phyloP scores from a whole-genome alignment of 2,113 vertebrate genomes.

The Orthonyx spaldingii region DNA sequence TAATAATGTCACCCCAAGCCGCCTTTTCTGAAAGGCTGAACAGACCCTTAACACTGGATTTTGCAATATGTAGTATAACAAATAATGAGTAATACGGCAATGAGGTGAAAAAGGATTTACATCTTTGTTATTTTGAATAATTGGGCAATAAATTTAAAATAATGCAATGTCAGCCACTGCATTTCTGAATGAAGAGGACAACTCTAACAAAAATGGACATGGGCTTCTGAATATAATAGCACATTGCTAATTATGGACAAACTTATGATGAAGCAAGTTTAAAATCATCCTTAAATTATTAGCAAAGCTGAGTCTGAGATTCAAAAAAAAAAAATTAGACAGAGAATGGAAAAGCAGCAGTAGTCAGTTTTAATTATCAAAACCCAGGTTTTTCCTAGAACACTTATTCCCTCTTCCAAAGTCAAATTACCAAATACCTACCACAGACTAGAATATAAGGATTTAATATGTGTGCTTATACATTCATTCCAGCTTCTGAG shows the following conservation, averaged over 20 bases:
- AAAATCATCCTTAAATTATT: neutral
- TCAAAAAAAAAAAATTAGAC: neutral
- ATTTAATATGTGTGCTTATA: neutral
- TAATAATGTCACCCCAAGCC: neutral
- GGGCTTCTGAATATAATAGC: neutral
- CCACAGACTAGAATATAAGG: neutral
- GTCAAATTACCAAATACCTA: neutral
- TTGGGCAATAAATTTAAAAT: neutral
- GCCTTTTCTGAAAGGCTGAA: neutral
- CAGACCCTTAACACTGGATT: neutral
- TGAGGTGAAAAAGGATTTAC: neutral
- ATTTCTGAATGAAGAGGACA: neutral
- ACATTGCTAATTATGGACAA: neutral
- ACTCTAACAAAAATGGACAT: neutral
- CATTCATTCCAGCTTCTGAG: neutral
- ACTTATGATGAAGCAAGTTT: neutral
- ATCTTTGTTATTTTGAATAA: neutral
- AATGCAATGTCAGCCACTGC: neutral
- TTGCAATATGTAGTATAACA: neutral
- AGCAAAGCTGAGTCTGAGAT: neutral
- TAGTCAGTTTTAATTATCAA: neutral
- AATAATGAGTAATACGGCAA: neutral
- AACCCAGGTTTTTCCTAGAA: neutral
- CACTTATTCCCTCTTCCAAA: neutral
- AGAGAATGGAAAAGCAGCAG: neutral